Evolutionary conservation across 2,888 invertebrate genomes (phyloP), one percentile per base, ranked within the genome.

Genomic region (Parapristionchus giblindavisi): DNA sequence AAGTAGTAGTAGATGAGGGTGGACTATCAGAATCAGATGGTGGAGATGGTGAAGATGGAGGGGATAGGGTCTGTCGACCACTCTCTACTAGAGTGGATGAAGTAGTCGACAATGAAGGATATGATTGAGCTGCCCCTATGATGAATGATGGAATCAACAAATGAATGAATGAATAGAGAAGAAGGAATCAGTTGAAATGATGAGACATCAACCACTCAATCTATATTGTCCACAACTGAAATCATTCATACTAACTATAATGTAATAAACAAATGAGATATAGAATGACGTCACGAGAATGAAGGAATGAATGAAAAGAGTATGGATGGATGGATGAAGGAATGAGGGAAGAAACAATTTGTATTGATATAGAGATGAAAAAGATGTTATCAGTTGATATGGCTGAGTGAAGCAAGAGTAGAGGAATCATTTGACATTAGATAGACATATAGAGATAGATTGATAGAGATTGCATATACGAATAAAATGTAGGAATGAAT

Each of bases 401-500:
- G 43, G 43, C 17, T 14, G 43, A 43, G 17, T 17, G 11, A 43
- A 43, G 43, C 43, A 43, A 43, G 43, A 17, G 63, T 11, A 27
- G 32, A 8, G 8, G 27, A 65, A 65, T 43, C 63, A 65, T 65
- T 65, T 43, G 63, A 43, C 29, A 65, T 65, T 40, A 65, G 63
- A 65, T 65, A 36, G 43, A 65, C 43, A 43, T 29, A 29, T 11
- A n/a, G 24, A n/a, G 43, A 38, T 27, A 32, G 14, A 27, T 27
- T 14, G 56, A 27, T 27, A 56, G 3, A 32, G 32, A n/a, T 43
- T 8, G 43, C 43, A 43, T 56, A 56, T 27, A 27, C 8, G 56
- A 36, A 61, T 36, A 21, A 40, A 61, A 32, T 17, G 48, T 11
- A 48, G 48, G 21, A 21, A 48, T 8, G 56, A 27, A 66, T 48